Base-by-base conservation (phyloP, 2,113 vertebrate species). In the Notechis scutatus region DNA sequence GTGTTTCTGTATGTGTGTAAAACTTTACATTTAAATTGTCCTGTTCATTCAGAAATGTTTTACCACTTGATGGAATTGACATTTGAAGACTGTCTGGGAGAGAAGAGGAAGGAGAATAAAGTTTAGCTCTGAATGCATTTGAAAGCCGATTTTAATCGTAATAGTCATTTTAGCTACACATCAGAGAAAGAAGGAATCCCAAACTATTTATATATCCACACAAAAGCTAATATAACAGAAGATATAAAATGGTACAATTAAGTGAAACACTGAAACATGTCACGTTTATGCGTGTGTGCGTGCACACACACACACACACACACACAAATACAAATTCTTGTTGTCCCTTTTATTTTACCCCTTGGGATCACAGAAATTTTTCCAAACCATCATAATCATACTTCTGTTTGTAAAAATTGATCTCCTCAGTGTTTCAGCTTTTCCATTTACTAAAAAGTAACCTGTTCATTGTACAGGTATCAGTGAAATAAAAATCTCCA, bases 1-100 rank as follows among this genome's bases (percentile, higher is more conserved):
- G 5, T 89, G 92, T 12, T 14, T 61, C 96, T 89, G 20, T 59
- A 92, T 96, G 96, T 96, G 95, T 95, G 54, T 95, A 94, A 95
- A 98, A 97, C 96, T 97, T 97, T 97, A 96, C 93, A 92, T 97
- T 98, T 96, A 91, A 95, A 97, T 96, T 92, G 94, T 94, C 95
- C 92, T 96, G 94, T 92, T 89, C 94, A 96, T 93, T 89, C 94
- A 93, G 96, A 94, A 96, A 96, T 94, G 93, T 88, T 90, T 56
- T 85, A 39, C 93, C 87, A 61, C 39, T 91, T 55, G 0, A 8
- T 47, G 89, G 94, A 42, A 56, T 24, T 92, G 39, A 47, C 14
- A 1, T 55, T 94, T 95, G 52, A 92, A 87, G 90, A 20, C 21
- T 34, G 39, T 3, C 14, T 55, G 54, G 6, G 55, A 50, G 15